Evolutionary conservation across 1,140 invertebrate species (phyloP), one percentile per base, ranked within the genome.

Genomic region (Heliconius eleuchia): DNA sequence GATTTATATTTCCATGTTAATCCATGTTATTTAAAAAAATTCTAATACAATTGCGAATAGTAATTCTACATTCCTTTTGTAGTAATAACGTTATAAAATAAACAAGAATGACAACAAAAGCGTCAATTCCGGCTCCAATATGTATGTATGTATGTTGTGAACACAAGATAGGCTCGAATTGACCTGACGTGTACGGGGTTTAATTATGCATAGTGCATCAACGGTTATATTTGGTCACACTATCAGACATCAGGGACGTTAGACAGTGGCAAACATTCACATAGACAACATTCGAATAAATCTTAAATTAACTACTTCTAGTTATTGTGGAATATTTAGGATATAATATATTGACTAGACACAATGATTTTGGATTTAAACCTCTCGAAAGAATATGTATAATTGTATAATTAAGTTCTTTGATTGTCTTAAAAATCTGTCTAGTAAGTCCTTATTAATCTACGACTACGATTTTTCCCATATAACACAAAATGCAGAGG

Each of bases 131-230:
- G 55, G 55, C 55, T 57, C 8, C n/a, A 57, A 57, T 11, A 23
- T 23, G 55, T 23, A 19, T 23, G 23, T 16, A 30, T 27, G 60
- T 66, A n/a, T n/a, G 60, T 30, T 27, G 60, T 66, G 60, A 27
- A 66, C 23, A 66, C 60, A 66, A 27, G 60, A 27, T 66, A 66
- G 30, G 9, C 60, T 66, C 60, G 60, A 66, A 27, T 66, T 66
- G 60, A 66, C 60, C 60, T 27, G 60, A 27, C 57, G 23, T 30
- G 23, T 30, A 27, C 23, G 60, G 60, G 60, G 60, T 66, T 66
- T 66, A 66, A 27, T 66, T 66, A 66, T 66, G 60, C 60, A 66
- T 13, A 66, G 60, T 66, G 60, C 60, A 66, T 66, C 60, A 13
- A 27, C 60, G 27, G 11, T 66, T 66, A 66, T 66, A 66, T 66